Conservation (phyloP, 2,888 invertebrate species). For the Eupithecia abbreviata region DNA sequence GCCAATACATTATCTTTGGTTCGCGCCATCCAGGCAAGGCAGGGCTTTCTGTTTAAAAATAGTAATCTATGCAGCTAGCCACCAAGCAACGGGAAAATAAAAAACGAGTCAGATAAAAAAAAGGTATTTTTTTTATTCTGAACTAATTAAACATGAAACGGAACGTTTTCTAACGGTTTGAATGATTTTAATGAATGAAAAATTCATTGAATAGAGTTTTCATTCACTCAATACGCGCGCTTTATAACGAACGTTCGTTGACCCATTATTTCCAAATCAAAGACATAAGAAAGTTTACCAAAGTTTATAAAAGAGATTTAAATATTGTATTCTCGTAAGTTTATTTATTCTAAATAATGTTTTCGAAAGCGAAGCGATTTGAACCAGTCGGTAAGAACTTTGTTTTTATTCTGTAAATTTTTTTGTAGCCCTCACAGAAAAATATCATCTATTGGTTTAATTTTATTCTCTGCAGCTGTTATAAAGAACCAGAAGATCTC, state of each 20-base stretch:
- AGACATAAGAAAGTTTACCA: not conserved
- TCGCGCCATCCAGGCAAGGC: too few relatives aligned
- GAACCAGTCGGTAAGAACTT: slow-evolving; percentile 68
- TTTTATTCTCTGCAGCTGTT: slow-evolving; percentile 1
- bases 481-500: slow-evolving; percentile 41
- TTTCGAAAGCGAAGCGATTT: slow-evolving; percentile 79
- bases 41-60: too few relatives aligned
- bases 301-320: slow-evolving; percentile 5
- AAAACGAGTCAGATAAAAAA: too few relatives aligned
- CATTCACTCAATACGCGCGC: slow-evolving; percentile 45
- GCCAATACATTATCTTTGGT: too few relatives aligned
- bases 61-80: too few relatives aligned
- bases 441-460: not conserved
- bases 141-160: slow-evolving; percentile 28
- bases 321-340: not conserved
- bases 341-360: slow-evolving; percentile 58
- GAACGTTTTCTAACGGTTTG: slow-evolving; percentile 58
- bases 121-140: not conserved
- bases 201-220: slow-evolving; percentile 21
- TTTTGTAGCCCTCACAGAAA: not conserved
- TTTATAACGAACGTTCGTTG: slow-evolving; percentile 36
- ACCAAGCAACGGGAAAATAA: too few relatives aligned
- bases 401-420: not conserved
- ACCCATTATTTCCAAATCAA: slow-evolving; percentile 22
- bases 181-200: slow-evolving; percentile 17